Conservation (phyloP, 2,888 invertebrate genomes). For the Atrina japonica region DNA sequence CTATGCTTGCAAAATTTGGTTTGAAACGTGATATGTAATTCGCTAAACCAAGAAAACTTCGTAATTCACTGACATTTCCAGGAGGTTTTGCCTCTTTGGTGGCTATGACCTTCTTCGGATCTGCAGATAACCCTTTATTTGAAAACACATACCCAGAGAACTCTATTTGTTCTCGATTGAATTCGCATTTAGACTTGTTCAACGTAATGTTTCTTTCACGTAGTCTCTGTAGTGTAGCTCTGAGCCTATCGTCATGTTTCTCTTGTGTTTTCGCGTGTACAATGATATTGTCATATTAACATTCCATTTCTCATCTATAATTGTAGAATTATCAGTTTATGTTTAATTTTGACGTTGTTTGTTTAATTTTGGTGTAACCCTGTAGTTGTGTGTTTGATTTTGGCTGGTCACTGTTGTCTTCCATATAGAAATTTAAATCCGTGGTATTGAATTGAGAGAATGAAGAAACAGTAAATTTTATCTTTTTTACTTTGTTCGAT, state of each 20-base stretch:
- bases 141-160: slow-evolving; percentile 15
- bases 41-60: slow-evolving; percentile 45
- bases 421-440: too few species aligned
- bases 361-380: too few species aligned
- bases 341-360: too few species aligned
- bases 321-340: too few species aligned
- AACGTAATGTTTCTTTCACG: slow-evolving; percentile 41
- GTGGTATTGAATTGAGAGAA: too few species aligned
- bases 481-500: too few species aligned
- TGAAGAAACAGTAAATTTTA: too few species aligned
- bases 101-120: slow-evolving; percentile 39
- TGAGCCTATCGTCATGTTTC: slow-evolving; percentile 70
- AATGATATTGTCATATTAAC: too few species aligned
- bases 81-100: slow-evolving; percentile 49
- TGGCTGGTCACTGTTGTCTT: too few species aligned
- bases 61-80: slow-evolving; percentile 48
- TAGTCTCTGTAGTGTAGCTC: slow-evolving; percentile 51
- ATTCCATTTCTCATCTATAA: too few species aligned
- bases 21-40: slow-evolving; percentile 45
- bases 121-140: background rate
- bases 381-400: too few species aligned
- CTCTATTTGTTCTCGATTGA: slow-evolving; percentile 43
- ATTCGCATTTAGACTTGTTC: slow-evolving; percentile 68
- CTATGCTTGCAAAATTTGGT: slow-evolving; percentile 43
- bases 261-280: slow-evolving; percentile 58